Base-by-base conservation (phyloP, 2,797 vertebrate species). In the Corythornis leucogaster region DNA sequence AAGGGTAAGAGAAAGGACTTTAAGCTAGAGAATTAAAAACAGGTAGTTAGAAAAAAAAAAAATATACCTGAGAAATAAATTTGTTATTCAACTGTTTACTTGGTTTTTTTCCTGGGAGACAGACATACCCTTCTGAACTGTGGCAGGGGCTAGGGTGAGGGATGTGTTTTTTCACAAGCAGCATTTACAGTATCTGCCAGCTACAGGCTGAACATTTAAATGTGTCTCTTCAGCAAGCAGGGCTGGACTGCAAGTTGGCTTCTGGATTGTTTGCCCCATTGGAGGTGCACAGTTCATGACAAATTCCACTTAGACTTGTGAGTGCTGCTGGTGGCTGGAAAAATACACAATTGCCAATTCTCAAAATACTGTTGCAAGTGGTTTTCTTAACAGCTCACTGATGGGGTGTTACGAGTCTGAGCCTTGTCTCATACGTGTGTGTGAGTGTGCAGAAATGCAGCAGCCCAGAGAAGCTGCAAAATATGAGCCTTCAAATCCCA, bases 391-490 rank as follows among this genome's bases (percentile, higher is more conserved):
- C 62, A 58, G 15, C 33, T 55, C 66, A 8, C n/a, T 22, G 35
- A 6, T 0, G 1, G 25, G n/a, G 9, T 12, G 48, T 6, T 64
- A 59, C 1, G 12, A 67, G 26, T 2, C 30, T 11, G 45, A 51
- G 42, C 11, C 42, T 31, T 24, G 30, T 26, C 64, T 79, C 86
- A 15, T 5, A 31, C 0, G 0, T 1, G 4, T 6, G 15, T 5
- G 26, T 4, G 21, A 53, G 6, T 0, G 25, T 8, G 26, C 15
- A 33, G 6, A 21, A 80, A 38, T 1, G 12, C 8, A 62, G 59
- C 6, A 0, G 3, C 38, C 58, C 76, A 51, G 46, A 38, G 78
- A 51, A 79, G 22, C 17, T 15, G 33, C 33, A 48, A 51, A 62
- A 66, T 8, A 59, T 0, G 9, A 63, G 25, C 12, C 35, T 75